These are phyloP conservation scores for Protomyctophum bolini DNA, from an alignment of 2,113 vertebrate species.

Conservation along the genomic window DNA sequence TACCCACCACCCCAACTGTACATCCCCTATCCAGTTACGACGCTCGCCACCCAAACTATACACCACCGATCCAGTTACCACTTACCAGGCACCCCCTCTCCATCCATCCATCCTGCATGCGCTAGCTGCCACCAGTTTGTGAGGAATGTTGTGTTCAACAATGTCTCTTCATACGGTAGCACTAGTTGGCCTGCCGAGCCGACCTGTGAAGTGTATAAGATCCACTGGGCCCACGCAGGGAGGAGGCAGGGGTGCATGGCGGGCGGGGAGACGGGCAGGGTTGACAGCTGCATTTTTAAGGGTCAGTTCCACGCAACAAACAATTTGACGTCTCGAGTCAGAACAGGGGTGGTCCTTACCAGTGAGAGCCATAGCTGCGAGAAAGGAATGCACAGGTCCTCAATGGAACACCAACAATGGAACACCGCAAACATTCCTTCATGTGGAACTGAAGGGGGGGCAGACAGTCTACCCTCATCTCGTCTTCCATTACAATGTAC, in stretches of 20 bases:
- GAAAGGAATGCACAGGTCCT: conserved; percentile 34
- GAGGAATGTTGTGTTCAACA: too few relatives aligned
- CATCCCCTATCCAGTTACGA: too few relatives aligned
- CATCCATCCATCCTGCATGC: too few relatives aligned
- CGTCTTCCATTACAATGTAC: too few relatives aligned
- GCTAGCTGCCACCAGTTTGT: too few relatives aligned
- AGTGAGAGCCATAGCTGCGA: conserved; percentile 25
- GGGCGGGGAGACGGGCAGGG: background rate
- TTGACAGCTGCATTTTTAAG: conserved; percentile 30
- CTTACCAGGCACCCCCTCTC: too few relatives aligned
- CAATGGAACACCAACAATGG: conserved; percentile 28
- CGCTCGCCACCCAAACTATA: too few relatives aligned
- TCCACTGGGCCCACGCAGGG: background rate
- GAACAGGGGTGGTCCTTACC: conserved; percentile 12
- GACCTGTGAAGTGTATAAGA: conserved; percentile 2
- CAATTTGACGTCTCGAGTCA: conserved; percentile 15
- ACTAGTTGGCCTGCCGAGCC: conserved; percentile 7
- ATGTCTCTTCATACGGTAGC: background rate
- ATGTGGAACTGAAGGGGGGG: conserved; percentile 24
- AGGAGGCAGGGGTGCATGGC: too few relatives aligned
- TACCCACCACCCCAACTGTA: too few relatives aligned
- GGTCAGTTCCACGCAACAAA: conserved; percentile 23
- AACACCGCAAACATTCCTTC: conserved; percentile 28
- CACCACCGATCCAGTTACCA: too few relatives aligned
- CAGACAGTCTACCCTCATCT: too few relatives aligned